Conservation (phyloP, 2,797 vertebrate species). For the Spheniscus humboldti region DNA sequence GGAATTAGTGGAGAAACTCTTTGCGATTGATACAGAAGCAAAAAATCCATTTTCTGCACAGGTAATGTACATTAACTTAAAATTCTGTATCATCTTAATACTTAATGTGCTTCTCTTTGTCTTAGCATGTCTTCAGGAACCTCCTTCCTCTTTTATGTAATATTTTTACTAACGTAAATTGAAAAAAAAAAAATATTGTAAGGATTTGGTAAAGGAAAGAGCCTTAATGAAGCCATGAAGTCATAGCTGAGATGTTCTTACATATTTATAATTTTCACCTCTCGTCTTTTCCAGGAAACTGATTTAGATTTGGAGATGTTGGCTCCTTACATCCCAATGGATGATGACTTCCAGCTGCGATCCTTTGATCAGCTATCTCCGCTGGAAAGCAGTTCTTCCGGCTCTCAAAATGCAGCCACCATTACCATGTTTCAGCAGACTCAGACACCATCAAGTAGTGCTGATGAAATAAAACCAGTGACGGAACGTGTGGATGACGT, state of each 20-base stretch:
- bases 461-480: conserved; percentile 60
- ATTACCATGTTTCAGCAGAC: conserved; percentile 62
- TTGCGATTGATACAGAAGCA: conserved; percentile 92
- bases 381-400: conserved; percentile 75
- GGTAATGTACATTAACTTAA: conserved; percentile 72
- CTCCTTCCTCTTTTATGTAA: neutral
- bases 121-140: neutral
- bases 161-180: neutral
- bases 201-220: neutral
- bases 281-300: conserved; percentile 75
- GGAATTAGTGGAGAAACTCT: conserved; percentile 94
- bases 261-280: neutral
- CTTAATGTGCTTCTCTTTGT: neutral
- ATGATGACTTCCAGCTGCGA: conserved; percentile 95
- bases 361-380: conserved; percentile 83
- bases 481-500: conserved; percentile 59
- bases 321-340: conserved; percentile 98
- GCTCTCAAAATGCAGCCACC: conserved; percentile 53
- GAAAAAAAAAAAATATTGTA: neutral
- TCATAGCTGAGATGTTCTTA: neutral
- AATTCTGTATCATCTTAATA: neutral
- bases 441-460: neutral
- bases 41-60: conserved; percentile 89
- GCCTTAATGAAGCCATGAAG: neutral
- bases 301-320: conserved; percentile 96